phyloP scores from a whole-genome alignment of 2,797 vertebrate species.

The Macropus fuliginosus region DNA sequence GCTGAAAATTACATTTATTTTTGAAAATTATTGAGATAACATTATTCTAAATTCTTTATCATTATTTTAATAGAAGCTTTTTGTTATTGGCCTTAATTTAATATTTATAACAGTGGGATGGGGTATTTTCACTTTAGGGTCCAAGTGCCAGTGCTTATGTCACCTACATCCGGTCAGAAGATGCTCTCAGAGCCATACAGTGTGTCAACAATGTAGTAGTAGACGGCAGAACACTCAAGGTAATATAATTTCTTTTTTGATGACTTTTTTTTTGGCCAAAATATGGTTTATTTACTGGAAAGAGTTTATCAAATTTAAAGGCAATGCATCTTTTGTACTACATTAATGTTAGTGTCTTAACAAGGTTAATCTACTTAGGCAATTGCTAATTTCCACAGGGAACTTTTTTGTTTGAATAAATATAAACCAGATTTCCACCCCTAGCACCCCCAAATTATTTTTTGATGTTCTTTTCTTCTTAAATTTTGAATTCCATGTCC shows the following conservation, averaged over 20 bases:
- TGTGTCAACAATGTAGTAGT: slow-evolving; percentile 99
- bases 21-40: neutral
- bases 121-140: slow-evolving; percentile 87
- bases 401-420: slow-evolving; percentile 38
- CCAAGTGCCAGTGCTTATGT: slow-evolving; percentile 99
- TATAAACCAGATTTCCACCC: neutral
- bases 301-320: slow-evolving; percentile 50
- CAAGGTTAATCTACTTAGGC: slow-evolving; percentile 24
- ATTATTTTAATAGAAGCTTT: slow-evolving; percentile 43
- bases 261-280: neutral
- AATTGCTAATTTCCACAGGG: slow-evolving; percentile 25
- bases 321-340: slow-evolving; percentile 20
- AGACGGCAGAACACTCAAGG: slow-evolving; percentile 99
- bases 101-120: slow-evolving; percentile 23
- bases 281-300: neutral
- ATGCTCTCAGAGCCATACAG: slow-evolving; percentile 98
- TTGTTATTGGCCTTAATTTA: slow-evolving; percentile 52
- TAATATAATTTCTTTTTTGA: slow-evolving; percentile 78
- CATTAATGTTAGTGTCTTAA: neutral
- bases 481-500: neutral
- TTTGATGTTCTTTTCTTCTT: neutral
- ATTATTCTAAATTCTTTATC: slow-evolving; percentile 51
- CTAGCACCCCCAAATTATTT: neutral
- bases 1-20: slow-evolving; percentile 22
- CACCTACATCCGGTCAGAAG: slow-evolving; percentile 99